A percentile compares a stretch with the other conserved stretches of the same genome.
Evolutionary conservation across 2,797 vertebrate species (phyloP).

Genomic region (Poeciliopsis paucimaculata): DNA sequence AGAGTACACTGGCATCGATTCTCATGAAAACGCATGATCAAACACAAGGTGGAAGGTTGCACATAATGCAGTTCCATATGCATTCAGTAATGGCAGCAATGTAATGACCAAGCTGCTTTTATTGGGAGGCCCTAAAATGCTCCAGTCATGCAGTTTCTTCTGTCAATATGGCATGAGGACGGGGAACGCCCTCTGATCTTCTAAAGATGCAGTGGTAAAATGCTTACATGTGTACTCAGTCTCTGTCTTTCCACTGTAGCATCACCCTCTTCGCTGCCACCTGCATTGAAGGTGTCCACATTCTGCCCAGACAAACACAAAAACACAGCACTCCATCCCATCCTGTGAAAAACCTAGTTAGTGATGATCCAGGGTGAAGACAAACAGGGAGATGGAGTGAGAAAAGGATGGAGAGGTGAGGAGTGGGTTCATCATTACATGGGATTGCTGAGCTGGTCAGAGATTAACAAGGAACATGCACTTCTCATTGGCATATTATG

Average conservation of each 20-base stretch:
- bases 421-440: constrained; percentile 62
- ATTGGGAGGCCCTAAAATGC: constrained; percentile 55
- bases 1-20: constrained; percentile 22
- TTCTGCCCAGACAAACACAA: constrained; percentile 42
- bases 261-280: constrained; percentile 67
- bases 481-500: constrained; percentile 79
- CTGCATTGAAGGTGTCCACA: constrained; percentile 54
- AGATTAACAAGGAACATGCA: constrained; percentile 78
- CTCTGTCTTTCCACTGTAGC: constrained; percentile 42
- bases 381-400: constrained; percentile 24
- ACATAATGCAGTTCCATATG: constrained; percentile 49
- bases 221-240: constrained; percentile 22
- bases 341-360: constrained; percentile 74
- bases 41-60: constrained; percentile 39
- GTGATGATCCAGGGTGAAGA: constrained; percentile 66
- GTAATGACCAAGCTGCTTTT: constrained; percentile 56
- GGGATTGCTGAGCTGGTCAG: constrained; percentile 77
- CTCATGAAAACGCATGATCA: constrained; percentile 37
- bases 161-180: constrained; percentile 60
- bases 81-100: constrained; percentile 48
- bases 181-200: constrained; percentile 58
- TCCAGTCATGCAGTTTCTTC: constrained; percentile 51
- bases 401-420: constrained; percentile 31
- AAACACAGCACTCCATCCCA: constrained; percentile 72
- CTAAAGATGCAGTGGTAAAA: constrained; percentile 51